These are phyloP conservation scores for Hippoglossus stenolepis DNA, from an alignment of 2,113 vertebrate species.

Conservation along the genomic window DNA sequence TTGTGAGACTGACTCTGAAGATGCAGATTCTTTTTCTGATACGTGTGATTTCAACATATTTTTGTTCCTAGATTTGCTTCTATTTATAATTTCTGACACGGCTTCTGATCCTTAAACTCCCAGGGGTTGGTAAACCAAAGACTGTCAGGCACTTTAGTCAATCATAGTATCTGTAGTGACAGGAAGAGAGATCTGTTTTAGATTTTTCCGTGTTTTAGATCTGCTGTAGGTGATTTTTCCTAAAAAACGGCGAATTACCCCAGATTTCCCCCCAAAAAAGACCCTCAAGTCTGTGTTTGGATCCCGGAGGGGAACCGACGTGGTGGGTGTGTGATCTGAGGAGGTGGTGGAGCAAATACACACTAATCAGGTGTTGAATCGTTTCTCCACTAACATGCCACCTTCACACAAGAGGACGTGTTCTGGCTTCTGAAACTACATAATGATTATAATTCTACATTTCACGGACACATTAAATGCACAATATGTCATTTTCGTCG, in stretches of 20 bases:
- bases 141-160: slow-evolving; percentile 68
- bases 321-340: too few relatives aligned
- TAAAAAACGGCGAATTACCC: not conserved
- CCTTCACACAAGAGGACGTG: not conserved
- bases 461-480: not conserved
- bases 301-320: not conserved
- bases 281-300: not conserved
- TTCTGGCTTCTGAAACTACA: not conserved
- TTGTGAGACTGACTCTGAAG: slow-evolving; percentile 30
- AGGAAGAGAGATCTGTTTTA: not conserved
- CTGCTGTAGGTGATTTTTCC: slow-evolving; percentile 9
- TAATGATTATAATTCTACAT: not conserved
- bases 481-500: not conserved
- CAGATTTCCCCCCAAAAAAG: too few relatives aligned
- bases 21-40: slow-evolving; percentile 27
- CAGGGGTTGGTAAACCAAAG: slow-evolving; percentile 76
- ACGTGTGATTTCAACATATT: slow-evolving; percentile 16
- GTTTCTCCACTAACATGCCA: too few relatives aligned
- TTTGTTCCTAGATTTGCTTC: not conserved
- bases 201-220: not conserved
- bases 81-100: slow-evolving; percentile 47
- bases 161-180: slow-evolving; percentile 4
- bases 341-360: not conserved
- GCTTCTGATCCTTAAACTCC: slow-evolving; percentile 54
- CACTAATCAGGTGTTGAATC: not conserved